phyloP scores from a whole-genome alignment of 2,797 vertebrate species.

The Acropternis orthonyx region DNA sequence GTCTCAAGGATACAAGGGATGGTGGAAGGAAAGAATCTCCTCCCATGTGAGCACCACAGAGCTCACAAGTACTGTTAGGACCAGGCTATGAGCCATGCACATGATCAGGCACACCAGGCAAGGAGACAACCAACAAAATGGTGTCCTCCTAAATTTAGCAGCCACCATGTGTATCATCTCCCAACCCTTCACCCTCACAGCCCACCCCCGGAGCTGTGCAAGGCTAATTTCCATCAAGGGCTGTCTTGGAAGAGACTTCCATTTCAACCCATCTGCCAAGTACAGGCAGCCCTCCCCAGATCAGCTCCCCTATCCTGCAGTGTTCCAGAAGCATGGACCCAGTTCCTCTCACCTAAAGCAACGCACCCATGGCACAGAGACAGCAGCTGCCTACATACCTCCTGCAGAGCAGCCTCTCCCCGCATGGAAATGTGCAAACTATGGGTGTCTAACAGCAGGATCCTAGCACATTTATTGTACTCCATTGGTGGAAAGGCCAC shows the following conservation, averaged over 20 bases:
- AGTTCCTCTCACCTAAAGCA: neutral
- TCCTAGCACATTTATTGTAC: neutral
- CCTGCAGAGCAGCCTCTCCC: neutral
- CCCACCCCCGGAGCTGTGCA: neutral
- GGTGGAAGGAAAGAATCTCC: neutral
- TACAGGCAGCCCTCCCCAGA: neutral
- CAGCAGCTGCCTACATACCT: neutral
- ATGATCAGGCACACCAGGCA: neutral
- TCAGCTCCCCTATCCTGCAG: neutral
- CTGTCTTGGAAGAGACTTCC: neutral
- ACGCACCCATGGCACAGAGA: neutral
- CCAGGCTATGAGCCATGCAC: neutral
- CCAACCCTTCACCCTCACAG: neutral
- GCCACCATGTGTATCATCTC: neutral
- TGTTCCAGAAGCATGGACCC: accelerated
- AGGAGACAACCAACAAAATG: neutral
- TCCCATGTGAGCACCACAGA: neutral
- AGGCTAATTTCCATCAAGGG: neutral
- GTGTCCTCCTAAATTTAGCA: neutral
- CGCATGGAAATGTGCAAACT: accelerated
- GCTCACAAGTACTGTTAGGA: neutral
- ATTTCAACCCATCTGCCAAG: neutral
- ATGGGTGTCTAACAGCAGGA: neutral
- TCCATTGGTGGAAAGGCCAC: neutral
- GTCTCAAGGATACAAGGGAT: neutral